Evolutionary conservation across 2,113 vertebrate species (phyloP).

Genomic region (Silurus glanis): DNA sequence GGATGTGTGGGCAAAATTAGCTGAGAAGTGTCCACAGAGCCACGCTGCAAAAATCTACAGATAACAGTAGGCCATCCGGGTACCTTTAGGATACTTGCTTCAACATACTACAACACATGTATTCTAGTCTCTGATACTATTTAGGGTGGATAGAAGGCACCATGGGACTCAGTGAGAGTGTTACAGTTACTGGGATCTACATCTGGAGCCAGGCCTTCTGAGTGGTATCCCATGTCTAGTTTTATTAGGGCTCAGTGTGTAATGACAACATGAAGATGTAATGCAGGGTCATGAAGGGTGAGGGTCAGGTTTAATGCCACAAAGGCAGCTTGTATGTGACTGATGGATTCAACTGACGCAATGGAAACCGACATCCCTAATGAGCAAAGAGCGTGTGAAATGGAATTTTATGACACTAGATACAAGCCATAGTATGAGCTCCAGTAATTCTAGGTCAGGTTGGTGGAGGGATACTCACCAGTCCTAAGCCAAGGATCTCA

Average conservation of each 20-base stretch:
- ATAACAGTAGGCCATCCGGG: no score
- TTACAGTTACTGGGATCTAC: neutral
- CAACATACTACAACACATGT: no score
- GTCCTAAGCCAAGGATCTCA: neutral
- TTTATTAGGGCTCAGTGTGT: neutral
- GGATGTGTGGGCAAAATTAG: no score
- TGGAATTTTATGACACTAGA: neutral
- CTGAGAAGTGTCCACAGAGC: no score
- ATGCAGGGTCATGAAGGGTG: neutral
- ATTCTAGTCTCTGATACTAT: no score
- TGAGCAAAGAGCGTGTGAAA: neutral
- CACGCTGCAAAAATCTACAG: no score
- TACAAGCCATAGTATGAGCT: neutral
- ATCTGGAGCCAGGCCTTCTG: neutral
- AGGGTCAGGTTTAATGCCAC: neutral
- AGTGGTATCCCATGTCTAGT: neutral
- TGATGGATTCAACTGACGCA: neutral
- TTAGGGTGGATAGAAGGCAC: no score
- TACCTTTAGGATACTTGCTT: no score
- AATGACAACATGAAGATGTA: neutral
- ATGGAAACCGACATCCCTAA: neutral
- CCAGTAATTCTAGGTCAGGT: neutral
- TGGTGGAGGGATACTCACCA: neutral
- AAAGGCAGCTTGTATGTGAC: neutral
- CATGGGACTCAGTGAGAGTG: no score